Conservation (phyloP, 1,140 invertebrate species). For the Drosophila bocqueti region DNA sequence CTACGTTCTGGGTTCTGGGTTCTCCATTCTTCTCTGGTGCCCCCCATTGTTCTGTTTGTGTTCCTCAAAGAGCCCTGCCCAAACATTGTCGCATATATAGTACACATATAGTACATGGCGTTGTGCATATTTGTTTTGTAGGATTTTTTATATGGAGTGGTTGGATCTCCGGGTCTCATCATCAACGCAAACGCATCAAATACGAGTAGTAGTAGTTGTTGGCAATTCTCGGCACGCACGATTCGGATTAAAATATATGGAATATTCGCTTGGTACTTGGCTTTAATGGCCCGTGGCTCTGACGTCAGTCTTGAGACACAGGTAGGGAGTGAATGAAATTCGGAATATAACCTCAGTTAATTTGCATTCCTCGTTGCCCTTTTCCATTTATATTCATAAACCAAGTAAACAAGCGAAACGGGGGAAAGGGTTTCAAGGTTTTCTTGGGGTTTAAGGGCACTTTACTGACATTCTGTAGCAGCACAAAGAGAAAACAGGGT, state of each 20-base stretch:
- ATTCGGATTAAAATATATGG: constrained; percentile 55
- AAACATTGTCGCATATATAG: constrained; percentile 61
- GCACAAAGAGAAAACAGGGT: neutral
- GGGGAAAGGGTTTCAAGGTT: constrained; percentile 11
- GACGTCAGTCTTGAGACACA: constrained; percentile 42
- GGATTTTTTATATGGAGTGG: constrained; percentile 42
- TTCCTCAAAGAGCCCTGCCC: constrained; percentile 56
- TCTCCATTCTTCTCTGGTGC: constrained; percentile 15
- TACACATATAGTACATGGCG: constrained; percentile 1
- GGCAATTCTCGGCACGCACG: constrained; percentile 46
- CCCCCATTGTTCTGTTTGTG: constrained; percentile 19
- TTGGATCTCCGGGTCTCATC: constrained; percentile 13
- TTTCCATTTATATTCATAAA: constrained; percentile 27
- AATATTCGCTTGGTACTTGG: constrained; percentile 37
- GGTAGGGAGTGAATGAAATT: constrained; percentile 27
- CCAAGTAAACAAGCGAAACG: constrained; percentile 3
- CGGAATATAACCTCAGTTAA: constrained; percentile 29
- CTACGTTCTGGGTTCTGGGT: neutral
- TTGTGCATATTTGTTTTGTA: constrained; percentile 65
- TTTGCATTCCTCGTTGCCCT: constrained; percentile 28
- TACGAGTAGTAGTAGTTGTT: constrained; percentile 12
- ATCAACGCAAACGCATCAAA: constrained; percentile 4
- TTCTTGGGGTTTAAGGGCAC: neutral
- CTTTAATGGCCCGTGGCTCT: constrained; percentile 34
- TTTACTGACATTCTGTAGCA: neutral